These are phyloP conservation scores for Aurelia coerulea DNA, from an alignment of 30 jellyfish, hydroid and myxozoan species.

Conservation along the genomic window DNA sequence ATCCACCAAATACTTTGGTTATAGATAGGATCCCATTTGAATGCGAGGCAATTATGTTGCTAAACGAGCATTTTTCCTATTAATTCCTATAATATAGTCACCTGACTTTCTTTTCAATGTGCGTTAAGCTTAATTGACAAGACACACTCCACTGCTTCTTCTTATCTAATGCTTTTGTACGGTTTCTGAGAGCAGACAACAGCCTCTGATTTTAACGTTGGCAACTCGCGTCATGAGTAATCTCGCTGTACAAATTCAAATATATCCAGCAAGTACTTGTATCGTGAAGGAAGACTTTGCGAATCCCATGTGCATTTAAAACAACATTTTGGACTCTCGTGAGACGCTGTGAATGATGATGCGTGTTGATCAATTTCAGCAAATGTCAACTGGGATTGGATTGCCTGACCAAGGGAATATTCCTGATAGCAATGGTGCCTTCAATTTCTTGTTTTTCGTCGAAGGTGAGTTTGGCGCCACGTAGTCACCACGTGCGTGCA, in stretches of 20 bases:
- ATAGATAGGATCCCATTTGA: not conserved
- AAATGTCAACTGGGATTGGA: conserved; percentile 12
- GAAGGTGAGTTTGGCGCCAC: conserved; percentile 76
- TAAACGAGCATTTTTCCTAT: too few species aligned
- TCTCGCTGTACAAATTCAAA: conserved; percentile 21
- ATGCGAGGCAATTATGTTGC: too few species aligned
- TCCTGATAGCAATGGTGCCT: conserved; percentile 73
- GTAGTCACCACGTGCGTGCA: conserved; percentile 30
- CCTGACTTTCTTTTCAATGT: not conserved
- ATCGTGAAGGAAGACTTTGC: not conserved
- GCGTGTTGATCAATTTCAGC: conserved; percentile 18
- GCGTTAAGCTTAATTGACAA: too few species aligned
- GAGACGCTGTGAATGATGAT: conserved; percentile 6
- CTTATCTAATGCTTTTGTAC: not conserved
- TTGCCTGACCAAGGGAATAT: not conserved
- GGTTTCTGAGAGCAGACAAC: conserved; percentile 33
- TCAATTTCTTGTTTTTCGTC: conserved; percentile 83
- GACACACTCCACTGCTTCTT: too few species aligned
- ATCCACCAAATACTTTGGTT: not conserved
- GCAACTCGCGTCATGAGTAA: conserved; percentile 53
- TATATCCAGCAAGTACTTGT: conserved; percentile 10
- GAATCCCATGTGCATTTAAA: not conserved
- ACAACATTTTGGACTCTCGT: not conserved
- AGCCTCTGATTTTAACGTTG: conserved; percentile 27
- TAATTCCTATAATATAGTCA: not conserved